Evolutionary conservation across 2,113 vertebrate species (phyloP).

Genomic region (Coturnix japonica): DNA sequence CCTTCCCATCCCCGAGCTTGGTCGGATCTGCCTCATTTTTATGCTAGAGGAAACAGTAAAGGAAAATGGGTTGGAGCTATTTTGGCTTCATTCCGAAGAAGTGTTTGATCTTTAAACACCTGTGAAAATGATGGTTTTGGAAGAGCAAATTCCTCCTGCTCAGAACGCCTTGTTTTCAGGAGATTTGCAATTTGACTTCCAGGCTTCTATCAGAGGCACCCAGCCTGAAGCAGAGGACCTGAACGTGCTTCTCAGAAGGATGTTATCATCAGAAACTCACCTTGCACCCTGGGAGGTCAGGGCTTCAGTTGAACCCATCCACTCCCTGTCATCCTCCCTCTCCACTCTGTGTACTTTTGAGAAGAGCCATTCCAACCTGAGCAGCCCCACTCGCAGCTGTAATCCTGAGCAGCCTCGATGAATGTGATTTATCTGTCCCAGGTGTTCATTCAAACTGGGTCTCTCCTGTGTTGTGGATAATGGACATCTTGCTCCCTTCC

Average conservation of each 20-base stretch:
- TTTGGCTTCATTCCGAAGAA: neutral
- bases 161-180: neutral
- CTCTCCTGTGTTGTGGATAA: neutral
- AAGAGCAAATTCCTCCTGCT: neutral
- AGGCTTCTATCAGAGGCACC: neutral
- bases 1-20: neutral
- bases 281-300: neutral
- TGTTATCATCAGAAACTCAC: neutral
- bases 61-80: neutral
- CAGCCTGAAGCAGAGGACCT: neutral
- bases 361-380: neutral
- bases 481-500: neutral
- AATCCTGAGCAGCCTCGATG: neutral
- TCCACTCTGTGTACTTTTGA: neutral
- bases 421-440: neutral
- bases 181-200: neutral
- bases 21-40: neutral
- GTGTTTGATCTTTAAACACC: neutral
- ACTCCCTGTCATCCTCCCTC: neutral
- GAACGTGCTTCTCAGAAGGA: neutral
- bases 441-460: neutral
- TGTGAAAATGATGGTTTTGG: neutral
- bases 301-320: neutral
- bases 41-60: neutral
- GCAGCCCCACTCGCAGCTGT: neutral